Base-by-base conservation (phyloP, 2,113 vertebrate species). In the Prionailurus bengalensis region DNA sequence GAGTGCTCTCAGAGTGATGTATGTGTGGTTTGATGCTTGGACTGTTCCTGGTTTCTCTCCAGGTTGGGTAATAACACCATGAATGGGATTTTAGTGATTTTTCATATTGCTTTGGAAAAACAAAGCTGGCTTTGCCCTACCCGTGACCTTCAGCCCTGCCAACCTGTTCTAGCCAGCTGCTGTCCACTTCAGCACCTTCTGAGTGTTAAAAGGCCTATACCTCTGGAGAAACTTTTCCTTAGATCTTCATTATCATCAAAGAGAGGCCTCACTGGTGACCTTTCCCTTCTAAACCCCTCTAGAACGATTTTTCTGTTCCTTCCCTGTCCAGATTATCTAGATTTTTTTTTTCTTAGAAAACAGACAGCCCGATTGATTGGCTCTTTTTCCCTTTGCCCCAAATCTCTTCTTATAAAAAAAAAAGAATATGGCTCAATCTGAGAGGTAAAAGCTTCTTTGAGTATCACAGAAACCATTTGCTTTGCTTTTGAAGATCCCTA, bases 101-200 rank as follows among this genome's bases (percentile, higher is more conserved):
- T 90, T 65, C 58, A 25, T 53, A 11, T 31, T 66, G 17, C 53
- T 42, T 15, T 91, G 31, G 13, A 51, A 65, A 61, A 80, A 74
- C 53, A 7, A 27, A n/a, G n/a, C 63, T 45, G 31, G 4, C 2
- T 51, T 73, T 61, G 29, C 53, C 71, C n/a, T n/a, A 45, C 17
- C 48, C 61, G 8, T 45, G 42, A 53, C 29, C 82, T 85, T 76
- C 63, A 63, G n/a, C 70, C 48, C 33, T 36, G 25, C 39, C 80
- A 45, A 9, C 14, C 36, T 42, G 29, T 1, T 45, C 53, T 36
- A 15, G 12, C 66, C n/a, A 63, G 33, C 39, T 79, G 48, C 89
- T 89, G 61, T 93, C 94, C 80, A 31, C 51, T 89, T 78, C 86
- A 95, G 73, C 79, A 45, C 95, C 73, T 63, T 39, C 91, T 45